These are phyloP conservation scores for Hesperia comma DNA, from an alignment of 2,888 invertebrate species.

Conservation along the genomic window DNA sequence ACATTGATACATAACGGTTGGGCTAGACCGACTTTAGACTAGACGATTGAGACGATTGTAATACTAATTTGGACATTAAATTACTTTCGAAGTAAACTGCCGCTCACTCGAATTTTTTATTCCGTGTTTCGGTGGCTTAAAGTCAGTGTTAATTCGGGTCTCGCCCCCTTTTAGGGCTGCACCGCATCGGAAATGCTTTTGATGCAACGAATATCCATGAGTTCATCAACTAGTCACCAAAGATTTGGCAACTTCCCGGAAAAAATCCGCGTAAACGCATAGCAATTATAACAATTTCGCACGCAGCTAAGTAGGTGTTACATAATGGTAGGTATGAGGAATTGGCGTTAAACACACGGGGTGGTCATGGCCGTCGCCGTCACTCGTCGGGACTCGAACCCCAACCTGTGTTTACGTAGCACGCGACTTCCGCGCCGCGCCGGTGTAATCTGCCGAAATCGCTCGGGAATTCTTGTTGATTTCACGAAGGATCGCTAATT, in stretches of 20 bases:
- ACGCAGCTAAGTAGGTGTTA: conserved; percentile 18
- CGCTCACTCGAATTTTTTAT: too few species aligned
- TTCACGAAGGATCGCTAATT: conserved; percentile 46
- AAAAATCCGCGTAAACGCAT: conserved; percentile 4
- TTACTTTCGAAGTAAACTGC: too few species aligned
- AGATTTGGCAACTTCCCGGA: conserved; percentile 11
- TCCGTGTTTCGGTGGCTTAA: too few species aligned
- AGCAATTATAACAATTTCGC: conserved; percentile 24
- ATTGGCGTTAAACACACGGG: conserved; percentile 52
- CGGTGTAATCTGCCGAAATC: conserved; percentile 52
- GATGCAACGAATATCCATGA: too few species aligned
- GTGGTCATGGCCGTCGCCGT: conserved; percentile 48
- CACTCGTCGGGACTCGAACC: conserved; percentile 53
- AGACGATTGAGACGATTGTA: too few species aligned
- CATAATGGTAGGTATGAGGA: conserved; percentile 27
- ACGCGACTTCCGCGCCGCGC: conserved; percentile 67
- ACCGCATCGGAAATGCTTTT: too few species aligned
- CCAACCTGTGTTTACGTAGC: conserved; percentile 55
- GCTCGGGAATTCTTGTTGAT: conserved; percentile 41
- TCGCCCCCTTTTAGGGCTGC: too few species aligned
- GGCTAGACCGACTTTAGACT: too few species aligned
- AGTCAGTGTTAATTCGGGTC: too few species aligned
- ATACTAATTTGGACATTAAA: too few species aligned
- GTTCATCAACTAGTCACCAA: too few species aligned
- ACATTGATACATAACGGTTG: too few species aligned